phyloP scores from a whole-genome alignment of 2,797 vertebrate genomes.

The Pseudomugil tenellus region DNA sequence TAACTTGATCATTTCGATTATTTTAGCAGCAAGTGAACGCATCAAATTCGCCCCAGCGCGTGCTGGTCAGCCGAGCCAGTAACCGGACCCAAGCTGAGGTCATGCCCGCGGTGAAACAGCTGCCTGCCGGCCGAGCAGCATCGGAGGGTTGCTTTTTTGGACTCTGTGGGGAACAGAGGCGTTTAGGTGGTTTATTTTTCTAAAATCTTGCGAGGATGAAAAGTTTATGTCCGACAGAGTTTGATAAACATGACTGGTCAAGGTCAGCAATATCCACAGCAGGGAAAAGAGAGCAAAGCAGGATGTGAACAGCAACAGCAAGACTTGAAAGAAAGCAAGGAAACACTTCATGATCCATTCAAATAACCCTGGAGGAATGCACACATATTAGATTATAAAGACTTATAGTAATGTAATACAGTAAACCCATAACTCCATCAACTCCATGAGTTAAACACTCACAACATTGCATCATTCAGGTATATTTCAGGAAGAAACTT shows the following conservation, averaged over 20 bases:
- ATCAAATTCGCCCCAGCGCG: background rate
- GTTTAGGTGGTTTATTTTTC: conserved; percentile 66
- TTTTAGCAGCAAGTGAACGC: conserved; percentile 33
- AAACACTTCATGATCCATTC: background rate
- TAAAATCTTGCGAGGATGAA: conserved; percentile 68
- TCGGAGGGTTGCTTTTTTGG: conserved; percentile 33
- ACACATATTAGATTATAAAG: background rate
- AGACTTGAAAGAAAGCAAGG: conserved; percentile 41
- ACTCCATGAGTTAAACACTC: background rate
- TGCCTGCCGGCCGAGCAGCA: conserved; percentile 44
- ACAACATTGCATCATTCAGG: conserved; percentile 69
- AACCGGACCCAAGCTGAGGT: conserved; percentile 62
- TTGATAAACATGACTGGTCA: conserved; percentile 62
- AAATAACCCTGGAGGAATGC: background rate
- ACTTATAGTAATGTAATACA: background rate
- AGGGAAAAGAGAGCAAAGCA: conserved; percentile 46
- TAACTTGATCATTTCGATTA: conserved; percentile 7
- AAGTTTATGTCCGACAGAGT: conserved; percentile 59
- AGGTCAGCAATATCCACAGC: conserved; percentile 60
- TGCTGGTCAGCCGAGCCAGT: conserved; percentile 26
- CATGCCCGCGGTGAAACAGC: conserved; percentile 67
- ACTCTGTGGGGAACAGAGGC: conserved; percentile 54
- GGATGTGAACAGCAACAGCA: conserved; percentile 43
- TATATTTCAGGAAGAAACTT: conserved; percentile 57
- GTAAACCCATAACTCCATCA: background rate